Conservation (phyloP, 2,113 vertebrate species). For the Antidorcas marsupialis region DNA sequence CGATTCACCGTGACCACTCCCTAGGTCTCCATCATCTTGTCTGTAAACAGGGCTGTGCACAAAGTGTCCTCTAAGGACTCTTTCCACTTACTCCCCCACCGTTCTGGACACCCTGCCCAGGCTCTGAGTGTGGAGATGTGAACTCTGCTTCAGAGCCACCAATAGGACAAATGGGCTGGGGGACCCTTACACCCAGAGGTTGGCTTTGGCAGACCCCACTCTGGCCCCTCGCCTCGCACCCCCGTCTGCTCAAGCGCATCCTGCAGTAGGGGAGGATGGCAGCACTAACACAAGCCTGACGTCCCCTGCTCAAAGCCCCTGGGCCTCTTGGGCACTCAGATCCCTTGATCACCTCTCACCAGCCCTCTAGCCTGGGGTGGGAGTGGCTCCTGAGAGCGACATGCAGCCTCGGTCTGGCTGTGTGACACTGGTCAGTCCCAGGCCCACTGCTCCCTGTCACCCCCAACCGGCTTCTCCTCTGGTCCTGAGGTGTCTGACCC, state of each 20-base stretch:
- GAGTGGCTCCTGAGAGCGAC: neutral
- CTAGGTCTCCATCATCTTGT: neutral
- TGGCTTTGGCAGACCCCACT: neutral
- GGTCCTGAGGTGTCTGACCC: neutral
- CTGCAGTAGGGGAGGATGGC: neutral
- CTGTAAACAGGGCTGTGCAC: neutral
- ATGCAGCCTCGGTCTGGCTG: neutral
- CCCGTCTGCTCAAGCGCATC: neutral
- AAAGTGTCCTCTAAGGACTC: neutral
- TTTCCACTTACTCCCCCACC: no score
- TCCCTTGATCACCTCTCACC: neutral
- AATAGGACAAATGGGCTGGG: neutral
- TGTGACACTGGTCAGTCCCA: neutral
- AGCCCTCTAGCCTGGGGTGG: neutral
- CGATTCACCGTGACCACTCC: neutral
- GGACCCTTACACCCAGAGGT: rapidly evolving
- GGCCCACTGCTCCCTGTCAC: neutral
- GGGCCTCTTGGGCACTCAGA: neutral
- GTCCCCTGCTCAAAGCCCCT: neutral
- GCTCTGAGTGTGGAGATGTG: neutral
- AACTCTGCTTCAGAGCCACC: neutral
- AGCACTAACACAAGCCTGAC: neutral
- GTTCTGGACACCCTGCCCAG: neutral
- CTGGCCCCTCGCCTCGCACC: no score
- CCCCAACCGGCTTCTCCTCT: neutral